Conservation (phyloP, 2,113 vertebrate species). For the Halcyon malimbica region DNA sequence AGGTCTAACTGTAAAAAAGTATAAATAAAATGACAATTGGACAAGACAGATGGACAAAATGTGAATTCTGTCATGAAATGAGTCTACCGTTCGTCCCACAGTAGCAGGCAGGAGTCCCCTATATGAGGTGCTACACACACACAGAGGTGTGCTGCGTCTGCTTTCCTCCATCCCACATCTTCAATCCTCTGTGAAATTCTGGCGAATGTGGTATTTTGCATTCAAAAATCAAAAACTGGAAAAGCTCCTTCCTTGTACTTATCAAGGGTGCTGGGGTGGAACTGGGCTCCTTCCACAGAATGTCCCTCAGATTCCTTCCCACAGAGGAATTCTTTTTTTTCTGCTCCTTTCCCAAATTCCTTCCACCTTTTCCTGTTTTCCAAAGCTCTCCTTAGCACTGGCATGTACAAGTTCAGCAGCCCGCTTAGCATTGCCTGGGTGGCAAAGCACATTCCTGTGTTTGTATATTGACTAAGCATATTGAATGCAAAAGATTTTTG, state of each 20-base stretch:
- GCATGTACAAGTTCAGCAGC: not conserved
- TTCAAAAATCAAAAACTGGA: not conserved
- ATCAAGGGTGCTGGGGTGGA: not conserved
- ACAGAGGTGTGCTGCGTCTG: not conserved
- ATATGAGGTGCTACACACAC: fast-evolving
- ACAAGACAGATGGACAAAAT: not conserved
- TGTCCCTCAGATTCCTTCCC: not conserved
- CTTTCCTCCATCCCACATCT: not conserved
- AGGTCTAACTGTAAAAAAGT: not conserved
- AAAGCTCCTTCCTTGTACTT: not conserved
- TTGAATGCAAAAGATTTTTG: not conserved
- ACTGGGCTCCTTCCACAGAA: not conserved
- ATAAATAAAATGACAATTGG: not conserved
- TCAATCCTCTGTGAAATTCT: not conserved
- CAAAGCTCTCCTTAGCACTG: not conserved
- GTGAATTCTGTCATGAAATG: not conserved
- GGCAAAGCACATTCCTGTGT: not conserved
- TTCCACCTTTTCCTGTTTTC: not conserved
- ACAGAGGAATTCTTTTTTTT: not conserved
- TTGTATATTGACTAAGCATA: not conserved
- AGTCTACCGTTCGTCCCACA: not conserved
- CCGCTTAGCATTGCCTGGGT: not conserved
- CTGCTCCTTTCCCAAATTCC: not conserved
- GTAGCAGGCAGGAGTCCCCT: not conserved
- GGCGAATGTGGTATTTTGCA: not conserved